These are phyloP conservation scores for Aplocera efformata DNA, from an alignment of 2,888 invertebrate species.

Conservation along the genomic window DNA sequence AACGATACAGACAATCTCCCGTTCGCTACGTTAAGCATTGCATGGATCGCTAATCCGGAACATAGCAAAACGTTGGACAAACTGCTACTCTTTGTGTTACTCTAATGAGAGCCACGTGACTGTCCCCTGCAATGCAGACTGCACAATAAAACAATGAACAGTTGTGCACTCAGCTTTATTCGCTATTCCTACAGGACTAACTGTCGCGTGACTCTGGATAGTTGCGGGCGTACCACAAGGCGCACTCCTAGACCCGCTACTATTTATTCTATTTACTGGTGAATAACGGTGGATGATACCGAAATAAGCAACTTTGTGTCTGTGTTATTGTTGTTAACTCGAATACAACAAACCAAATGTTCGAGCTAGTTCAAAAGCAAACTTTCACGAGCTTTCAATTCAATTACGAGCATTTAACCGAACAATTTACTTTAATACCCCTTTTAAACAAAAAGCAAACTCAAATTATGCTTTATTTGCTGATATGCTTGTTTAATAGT, in stretches of 20 bases:
- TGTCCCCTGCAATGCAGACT: slow-evolving; percentile 77
- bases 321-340: slow-evolving; percentile 4
- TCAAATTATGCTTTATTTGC: too few relatives aligned
- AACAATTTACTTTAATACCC: too few relatives aligned
- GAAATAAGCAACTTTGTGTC: slow-evolving; percentile 36
- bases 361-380: not conserved
- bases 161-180: slow-evolving; percentile 73
- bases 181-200: slow-evolving; percentile 73
- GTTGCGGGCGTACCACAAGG: slow-evolving; percentile 60
- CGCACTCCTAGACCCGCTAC: slow-evolving; percentile 47
- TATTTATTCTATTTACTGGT: slow-evolving; percentile 54
- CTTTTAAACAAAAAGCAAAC: too few relatives aligned
- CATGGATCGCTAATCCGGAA: slow-evolving; percentile 69
- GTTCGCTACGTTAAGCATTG: slow-evolving; percentile 66
- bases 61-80: slow-evolving; percentile 75
- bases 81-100: slow-evolving; percentile 74
- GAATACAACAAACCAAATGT: slow-evolving; percentile 1
- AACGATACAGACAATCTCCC: slow-evolving; percentile 53
- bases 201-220: slow-evolving; percentile 69
- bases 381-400: not conserved
- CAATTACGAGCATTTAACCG: not conserved
- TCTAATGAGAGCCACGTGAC: slow-evolving; percentile 80
- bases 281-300: slow-evolving; percentile 42
- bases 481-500: too few relatives aligned
- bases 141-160: slow-evolving; percentile 77